Base-by-base conservation (phyloP, 2,797 vertebrate species). In the Astyanax mexicanus region DNA sequence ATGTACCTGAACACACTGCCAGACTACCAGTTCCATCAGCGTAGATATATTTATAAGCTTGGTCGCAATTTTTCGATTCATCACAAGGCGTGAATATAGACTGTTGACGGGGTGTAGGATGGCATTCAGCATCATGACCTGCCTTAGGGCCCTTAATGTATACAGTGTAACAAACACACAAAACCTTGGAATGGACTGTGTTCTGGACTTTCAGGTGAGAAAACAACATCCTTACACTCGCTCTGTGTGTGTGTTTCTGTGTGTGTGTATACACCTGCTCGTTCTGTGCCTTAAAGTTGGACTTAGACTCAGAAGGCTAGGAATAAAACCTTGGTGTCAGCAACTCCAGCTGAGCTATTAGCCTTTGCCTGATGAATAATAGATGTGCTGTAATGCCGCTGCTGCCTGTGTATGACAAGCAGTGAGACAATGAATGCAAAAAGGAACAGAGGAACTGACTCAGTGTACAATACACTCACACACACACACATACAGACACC, bases 301-400 rank as follows among this genome's bases (percentile, higher is more conserved):
- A 27, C 38, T 77, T 42, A 40, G 84, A 86, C 88, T 90, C 77
- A 86, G 79, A 72, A 29, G 7, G 75, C 69, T 79, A 78, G 74
- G 69, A 80, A 79, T 80, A 81, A 87, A 86, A 80, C 80, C 70
- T 83, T 44, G 45, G 86, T 84, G 88, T 91, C 89, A 89, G 89
- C 87, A 49, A 80, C 88, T 86, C 75, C 80, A 85, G 72, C 75
- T 62, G 73, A 80, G 75, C 87, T 82, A 91, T 91, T 89, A 90
- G 79, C 82, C 86, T 86, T 86, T 78, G 80, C 83, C 82, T 91
- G 78, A 82, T 93, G 83, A 91, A 92, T 93, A 92, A 93, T 93
- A 90, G 86, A 92, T 92, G 80, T 83, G 84, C 86, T 81, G 84
- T 92, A 91, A 93, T 91, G 86, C 71, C 54, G 83, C 83, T 84